Evolutionary conservation across 1,140 invertebrate species (phyloP).

Genomic region (Hydropsyche tenuis): DNA sequence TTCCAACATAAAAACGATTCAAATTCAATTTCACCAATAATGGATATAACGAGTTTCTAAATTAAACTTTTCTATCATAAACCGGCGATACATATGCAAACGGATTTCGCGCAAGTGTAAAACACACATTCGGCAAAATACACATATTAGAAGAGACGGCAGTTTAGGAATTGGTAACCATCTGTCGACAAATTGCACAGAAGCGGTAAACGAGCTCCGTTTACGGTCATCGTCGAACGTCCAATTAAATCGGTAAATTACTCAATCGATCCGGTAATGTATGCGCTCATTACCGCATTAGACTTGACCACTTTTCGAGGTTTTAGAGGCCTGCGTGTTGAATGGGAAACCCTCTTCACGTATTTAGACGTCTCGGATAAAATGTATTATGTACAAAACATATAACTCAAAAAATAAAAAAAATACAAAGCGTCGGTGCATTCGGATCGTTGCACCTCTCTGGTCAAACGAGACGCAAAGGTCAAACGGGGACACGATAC

Average conservation of each 20-base stretch:
- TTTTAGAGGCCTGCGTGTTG: too few relatives aligned
- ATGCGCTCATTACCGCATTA: neutral
- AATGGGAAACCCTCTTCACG: too few relatives aligned
- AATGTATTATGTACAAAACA: too few relatives aligned
- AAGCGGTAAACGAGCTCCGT: neutral
- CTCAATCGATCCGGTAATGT: neutral
- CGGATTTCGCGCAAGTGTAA: neutral
- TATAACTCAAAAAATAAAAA: neutral
- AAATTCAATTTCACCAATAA: neutral
- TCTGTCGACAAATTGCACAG: conserved; percentile 4
- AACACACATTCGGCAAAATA: neutral
- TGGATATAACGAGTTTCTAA: neutral
- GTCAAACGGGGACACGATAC: conserved; percentile 28
- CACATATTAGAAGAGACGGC: neutral
- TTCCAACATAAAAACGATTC: neutral
- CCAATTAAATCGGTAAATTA: too few relatives aligned
- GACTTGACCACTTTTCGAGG: too few relatives aligned
- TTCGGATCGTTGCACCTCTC: conserved; percentile 13
- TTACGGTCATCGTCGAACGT: too few relatives aligned
- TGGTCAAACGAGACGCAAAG: conserved; percentile 28
- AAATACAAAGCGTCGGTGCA: neutral
- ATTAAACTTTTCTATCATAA: neutral
- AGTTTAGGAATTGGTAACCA: conserved; percentile 1
- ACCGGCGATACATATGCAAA: too few relatives aligned
- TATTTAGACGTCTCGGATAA: too few relatives aligned